These are phyloP conservation scores for Cygnus atratus DNA, from an alignment of 2,113 vertebrate species.

Conservation along the genomic window DNA sequence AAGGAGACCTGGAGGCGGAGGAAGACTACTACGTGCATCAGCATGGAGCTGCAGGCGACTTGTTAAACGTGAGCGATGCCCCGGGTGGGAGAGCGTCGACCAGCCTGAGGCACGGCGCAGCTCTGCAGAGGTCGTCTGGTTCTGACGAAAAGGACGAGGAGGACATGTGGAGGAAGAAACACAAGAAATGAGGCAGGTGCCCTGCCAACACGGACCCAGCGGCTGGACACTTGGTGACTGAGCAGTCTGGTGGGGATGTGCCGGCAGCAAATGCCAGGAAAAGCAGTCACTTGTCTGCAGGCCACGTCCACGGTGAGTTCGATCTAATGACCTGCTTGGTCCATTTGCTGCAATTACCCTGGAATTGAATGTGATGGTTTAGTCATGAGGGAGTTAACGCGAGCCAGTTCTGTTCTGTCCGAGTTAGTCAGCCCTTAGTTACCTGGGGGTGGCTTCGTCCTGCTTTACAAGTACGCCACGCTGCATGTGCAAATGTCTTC, in stretches of 20 bases:
- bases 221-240: not conserved
- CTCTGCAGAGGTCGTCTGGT: conserved; percentile 45
- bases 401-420: not conserved
- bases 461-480: conserved; percentile 19
- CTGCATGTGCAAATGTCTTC: conserved; percentile 2
- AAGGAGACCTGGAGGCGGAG: conserved; percentile 75
- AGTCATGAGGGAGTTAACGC: conserved; percentile 9
- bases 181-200: conserved; percentile 19
- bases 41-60: not conserved
- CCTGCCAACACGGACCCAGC: not conserved
- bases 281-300: conserved; percentile 34
- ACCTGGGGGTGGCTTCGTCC: conserved; percentile 58
- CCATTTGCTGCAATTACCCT: conserved; percentile 7
- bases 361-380: not conserved
- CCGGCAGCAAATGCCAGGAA: conserved; percentile 47
- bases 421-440: conserved; percentile 40
- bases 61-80: not conserved
- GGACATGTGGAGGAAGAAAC: conserved; percentile 29
- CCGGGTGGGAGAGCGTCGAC: not conserved
- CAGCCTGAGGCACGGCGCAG: not conserved
- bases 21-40: conserved; percentile 54
- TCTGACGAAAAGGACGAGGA: conserved; percentile 52
- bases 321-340: not conserved
- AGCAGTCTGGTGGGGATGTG: conserved; percentile 40
- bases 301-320: conserved; percentile 67